phyloP scores from a whole-genome alignment of 1,140 invertebrate genomes.

The Himalopsyche phryganea region DNA sequence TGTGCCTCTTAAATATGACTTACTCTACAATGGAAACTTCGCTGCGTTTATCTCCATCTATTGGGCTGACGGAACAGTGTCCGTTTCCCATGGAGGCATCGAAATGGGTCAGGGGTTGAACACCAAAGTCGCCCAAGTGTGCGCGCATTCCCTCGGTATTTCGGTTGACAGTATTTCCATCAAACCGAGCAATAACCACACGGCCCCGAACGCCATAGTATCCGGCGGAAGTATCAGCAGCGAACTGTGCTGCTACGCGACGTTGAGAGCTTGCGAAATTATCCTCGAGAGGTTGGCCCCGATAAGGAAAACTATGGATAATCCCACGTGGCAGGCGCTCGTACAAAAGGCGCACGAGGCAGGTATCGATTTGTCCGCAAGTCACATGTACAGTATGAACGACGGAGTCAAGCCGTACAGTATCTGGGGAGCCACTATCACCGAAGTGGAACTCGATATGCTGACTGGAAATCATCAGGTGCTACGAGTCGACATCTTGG shows the following conservation, averaged over 20 bases:
- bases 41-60: constrained; percentile 68
- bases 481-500: constrained; percentile 67
- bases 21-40: constrained; percentile 57
- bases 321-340: constrained; percentile 61
- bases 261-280: constrained; percentile 63
- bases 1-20: constrained; percentile 63
- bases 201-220: constrained; percentile 58
- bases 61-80: constrained; percentile 72
- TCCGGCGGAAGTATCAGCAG: constrained; percentile 64
- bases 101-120: constrained; percentile 87
- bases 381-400: constrained; percentile 57
- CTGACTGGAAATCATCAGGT: constrained; percentile 70
- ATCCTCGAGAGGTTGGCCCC: constrained; percentile 60
- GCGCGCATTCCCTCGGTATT: constrained; percentile 67
- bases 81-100: constrained; percentile 72
- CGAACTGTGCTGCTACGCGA: constrained; percentile 56
- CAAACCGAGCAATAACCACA: constrained; percentile 63
- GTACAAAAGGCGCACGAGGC: constrained; percentile 52
- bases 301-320: constrained; percentile 51
- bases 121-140: constrained; percentile 72
- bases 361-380: constrained; percentile 61
- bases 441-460: constrained; percentile 73
- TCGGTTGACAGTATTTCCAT: constrained; percentile 65
- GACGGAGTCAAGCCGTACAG: constrained; percentile 57
- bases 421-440: constrained; percentile 60